A percentile compares a stretch with the other conserved stretches of the same genome.
Evolutionary conservation across 1,140 invertebrate species (phyloP).

Genomic region (Halesus radiatus): DNA sequence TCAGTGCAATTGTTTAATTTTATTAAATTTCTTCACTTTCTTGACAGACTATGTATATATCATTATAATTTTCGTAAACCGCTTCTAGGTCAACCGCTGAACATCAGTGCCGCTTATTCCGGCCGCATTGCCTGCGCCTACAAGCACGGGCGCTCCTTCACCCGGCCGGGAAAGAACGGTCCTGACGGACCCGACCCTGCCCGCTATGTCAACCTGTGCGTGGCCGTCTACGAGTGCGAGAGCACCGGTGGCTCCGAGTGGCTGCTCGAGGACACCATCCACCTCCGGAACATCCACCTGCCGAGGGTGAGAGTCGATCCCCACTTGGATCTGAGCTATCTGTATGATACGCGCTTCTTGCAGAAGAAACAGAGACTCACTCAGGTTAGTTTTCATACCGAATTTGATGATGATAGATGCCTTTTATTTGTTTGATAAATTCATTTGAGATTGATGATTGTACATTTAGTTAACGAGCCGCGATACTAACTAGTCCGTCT

Average conservation of each 20-base stretch:
- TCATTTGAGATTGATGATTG: too few species aligned
- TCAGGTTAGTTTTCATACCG: conserved; percentile 73
- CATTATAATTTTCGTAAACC: conserved; percentile 20
- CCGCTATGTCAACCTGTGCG: conserved; percentile 92
- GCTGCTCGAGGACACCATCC: conserved; percentile 98
- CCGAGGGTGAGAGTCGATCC: conserved; percentile 85
- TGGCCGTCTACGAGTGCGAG: conserved; percentile 99
- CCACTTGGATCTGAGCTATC: conserved; percentile 85
- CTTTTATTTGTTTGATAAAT: too few species aligned
- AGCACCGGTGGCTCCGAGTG: conserved; percentile 98
- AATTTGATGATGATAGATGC: too few species aligned
- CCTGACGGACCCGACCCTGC: conserved; percentile 74
- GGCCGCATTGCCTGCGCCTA: conserved; percentile 97
- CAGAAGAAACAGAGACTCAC: conserved; percentile 84
- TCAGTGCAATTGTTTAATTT: too few species aligned
- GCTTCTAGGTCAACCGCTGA: conserved; percentile 85
- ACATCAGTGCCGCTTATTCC: conserved; percentile 97
- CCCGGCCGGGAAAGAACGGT: conserved; percentile 70
- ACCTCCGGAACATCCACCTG: conserved; percentile 89
- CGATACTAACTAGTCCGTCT: too few species aligned
- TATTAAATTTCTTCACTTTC: too few species aligned
- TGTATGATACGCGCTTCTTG: conserved; percentile 85
- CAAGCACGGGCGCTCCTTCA: conserved; percentile 90
- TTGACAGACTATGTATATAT: too few species aligned
- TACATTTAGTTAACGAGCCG: too few species aligned